A percentile compares a stretch with the other conserved stretches of the same genome.
These are phyloP conservation scores for Drosophila quinaria DNA, from an alignment of 2,888 invertebrate genomes.

Conservation along the genomic window DNA sequence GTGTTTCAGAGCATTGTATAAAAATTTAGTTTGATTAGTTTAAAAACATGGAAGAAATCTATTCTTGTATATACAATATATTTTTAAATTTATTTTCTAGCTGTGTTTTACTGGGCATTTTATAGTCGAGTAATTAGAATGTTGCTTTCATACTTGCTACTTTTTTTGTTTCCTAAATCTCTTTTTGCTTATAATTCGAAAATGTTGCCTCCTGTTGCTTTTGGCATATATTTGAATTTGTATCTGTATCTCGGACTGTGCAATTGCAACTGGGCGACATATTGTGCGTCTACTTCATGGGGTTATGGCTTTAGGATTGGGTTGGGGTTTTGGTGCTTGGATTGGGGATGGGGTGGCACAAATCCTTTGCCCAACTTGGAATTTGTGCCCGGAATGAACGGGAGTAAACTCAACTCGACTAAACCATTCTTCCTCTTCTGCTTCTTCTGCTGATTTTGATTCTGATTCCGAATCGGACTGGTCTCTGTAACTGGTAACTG, in stretches of 20 bases:
- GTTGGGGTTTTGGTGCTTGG: background rate
- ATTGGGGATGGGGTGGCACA: conserved; percentile 38
- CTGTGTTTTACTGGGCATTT: background rate
- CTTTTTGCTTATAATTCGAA: conserved; percentile 79
- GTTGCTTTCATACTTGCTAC: conserved; percentile 12
- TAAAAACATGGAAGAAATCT: too few species aligned
- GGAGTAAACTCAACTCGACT: conserved; percentile 41
- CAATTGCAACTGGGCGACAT: conserved; percentile 38
- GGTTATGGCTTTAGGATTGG: conserved; percentile 36
- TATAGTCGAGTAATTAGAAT: background rate
- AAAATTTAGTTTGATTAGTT: too few species aligned
- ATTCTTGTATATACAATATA: too few species aligned
- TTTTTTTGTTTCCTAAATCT: conserved; percentile 68
- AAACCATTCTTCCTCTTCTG: conserved; percentile 4
- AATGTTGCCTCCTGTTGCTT: conserved; percentile 81
- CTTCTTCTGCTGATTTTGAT: conserved; percentile 4
- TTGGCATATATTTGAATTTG: conserved; percentile 80
- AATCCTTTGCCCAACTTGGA: conserved; percentile 76
- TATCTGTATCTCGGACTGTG: conserved; percentile 54
- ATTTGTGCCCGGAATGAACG: conserved; percentile 69
- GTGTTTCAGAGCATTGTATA: too few species aligned
- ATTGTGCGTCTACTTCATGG: conserved; percentile 57
- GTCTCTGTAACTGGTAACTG: background rate
- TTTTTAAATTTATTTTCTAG: too few species aligned
- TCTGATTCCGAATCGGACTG: conserved; percentile 7